Evolutionary conservation across 2,113 vertebrate species (phyloP).

Genomic region (Pimephales promelas): DNA sequence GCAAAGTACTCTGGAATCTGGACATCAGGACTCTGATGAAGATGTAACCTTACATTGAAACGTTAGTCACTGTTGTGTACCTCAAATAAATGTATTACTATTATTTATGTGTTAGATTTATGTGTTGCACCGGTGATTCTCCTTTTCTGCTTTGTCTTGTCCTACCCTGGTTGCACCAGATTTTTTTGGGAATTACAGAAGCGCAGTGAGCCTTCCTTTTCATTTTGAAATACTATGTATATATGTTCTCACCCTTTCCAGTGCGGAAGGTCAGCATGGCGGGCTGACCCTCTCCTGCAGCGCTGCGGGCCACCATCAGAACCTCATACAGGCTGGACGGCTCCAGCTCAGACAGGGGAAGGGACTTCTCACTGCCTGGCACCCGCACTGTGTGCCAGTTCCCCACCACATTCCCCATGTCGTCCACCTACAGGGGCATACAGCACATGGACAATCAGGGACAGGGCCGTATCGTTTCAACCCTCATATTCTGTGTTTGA

Average conservation of each 20-base stretch:
- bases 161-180: too few species aligned
- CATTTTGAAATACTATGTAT: too few species aligned
- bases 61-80: too few species aligned
- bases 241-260: constrained; percentile 83
- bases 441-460: constrained; percentile 10
- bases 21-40: too few species aligned
- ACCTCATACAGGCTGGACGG: constrained; percentile 95
- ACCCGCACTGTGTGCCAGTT: constrained; percentile 92
- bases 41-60: too few species aligned
- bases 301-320: constrained; percentile 92
- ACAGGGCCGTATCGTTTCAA: neutral
- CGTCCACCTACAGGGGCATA: constrained; percentile 82
- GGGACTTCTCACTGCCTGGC: constrained; percentile 91
- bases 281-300: constrained; percentile 88
- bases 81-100: too few species aligned
- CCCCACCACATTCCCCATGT: constrained; percentile 74
- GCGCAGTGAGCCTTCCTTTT: too few species aligned
- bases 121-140: too few species aligned
- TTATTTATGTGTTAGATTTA: too few species aligned
- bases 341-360: constrained; percentile 88
- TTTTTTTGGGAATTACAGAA: too few species aligned
- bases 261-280: constrained; percentile 99
- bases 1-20: too few species aligned
- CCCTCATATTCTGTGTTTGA: neutral
- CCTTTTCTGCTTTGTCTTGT: too few species aligned